phyloP scores from a whole-genome alignment of 1,140 invertebrate genomes.

The Drosophila eugracilis region DNA sequence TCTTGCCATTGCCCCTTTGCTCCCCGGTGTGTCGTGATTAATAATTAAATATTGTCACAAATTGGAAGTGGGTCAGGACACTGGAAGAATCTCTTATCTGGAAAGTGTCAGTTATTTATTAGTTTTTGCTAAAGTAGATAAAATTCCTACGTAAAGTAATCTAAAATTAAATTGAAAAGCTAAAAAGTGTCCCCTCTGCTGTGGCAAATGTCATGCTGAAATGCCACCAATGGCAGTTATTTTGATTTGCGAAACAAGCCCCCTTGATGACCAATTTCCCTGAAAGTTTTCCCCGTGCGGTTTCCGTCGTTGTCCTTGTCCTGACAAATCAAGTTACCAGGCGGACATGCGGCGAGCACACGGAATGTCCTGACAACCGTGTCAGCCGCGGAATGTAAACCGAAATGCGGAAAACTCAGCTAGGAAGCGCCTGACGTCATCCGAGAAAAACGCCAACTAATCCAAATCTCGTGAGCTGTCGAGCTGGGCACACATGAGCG shows the following conservation, averaged over 20 bases:
- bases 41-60: conserved; percentile 79
- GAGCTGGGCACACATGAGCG: conserved; percentile 42
- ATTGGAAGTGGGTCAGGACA: conserved; percentile 34
- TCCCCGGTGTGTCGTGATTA: conserved; percentile 52
- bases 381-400: conserved; percentile 34
- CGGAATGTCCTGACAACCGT: conserved; percentile 23
- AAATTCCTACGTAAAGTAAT: neutral
- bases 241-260: conserved; percentile 5
- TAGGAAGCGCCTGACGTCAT: conserved; percentile 37
- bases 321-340: conserved; percentile 27
- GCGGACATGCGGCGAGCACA: conserved; percentile 5
- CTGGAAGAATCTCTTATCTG: too few species aligned
- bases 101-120: neutral
- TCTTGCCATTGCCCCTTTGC: conserved; percentile 13
- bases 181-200: neutral
- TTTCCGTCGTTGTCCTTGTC: neutral
- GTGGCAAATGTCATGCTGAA: conserved; percentile 1
- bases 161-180: too few species aligned
- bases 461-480: conserved; percentile 44
- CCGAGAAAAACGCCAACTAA: conserved; percentile 37
- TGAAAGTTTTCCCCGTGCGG: conserved; percentile 11
- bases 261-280: conserved; percentile 12
- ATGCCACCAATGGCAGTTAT: neutral
- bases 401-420: conserved; percentile 13
- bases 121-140: neutral